phyloP scores from a whole-genome alignment of 2,888 invertebrate species.

The Watsonalla binaria region DNA sequence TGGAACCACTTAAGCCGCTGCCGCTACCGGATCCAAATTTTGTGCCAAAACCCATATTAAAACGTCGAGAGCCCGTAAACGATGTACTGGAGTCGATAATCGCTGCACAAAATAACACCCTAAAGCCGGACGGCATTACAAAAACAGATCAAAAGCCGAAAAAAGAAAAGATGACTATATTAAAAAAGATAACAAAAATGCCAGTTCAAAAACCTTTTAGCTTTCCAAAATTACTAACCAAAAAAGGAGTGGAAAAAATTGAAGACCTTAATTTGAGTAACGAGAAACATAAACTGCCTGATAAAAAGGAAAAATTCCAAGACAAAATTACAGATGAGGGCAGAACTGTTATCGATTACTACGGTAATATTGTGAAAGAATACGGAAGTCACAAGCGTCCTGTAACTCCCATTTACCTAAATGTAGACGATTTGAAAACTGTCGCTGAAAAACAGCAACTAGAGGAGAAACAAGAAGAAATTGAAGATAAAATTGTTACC shows the following conservation, averaged over 20 bases:
- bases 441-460: slow-evolving; percentile 74
- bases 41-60: slow-evolving; percentile 88
- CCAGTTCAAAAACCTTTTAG: slow-evolving; percentile 55
- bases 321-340: slow-evolving; percentile 80
- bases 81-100: slow-evolving; percentile 37
- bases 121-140: slow-evolving; percentile 29
- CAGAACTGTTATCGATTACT: slow-evolving; percentile 86
- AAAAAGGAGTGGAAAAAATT: slow-evolving; percentile 50
- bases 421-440: slow-evolving; percentile 80
- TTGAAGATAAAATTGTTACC: slow-evolving; percentile 30
- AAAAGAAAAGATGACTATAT: slow-evolving; percentile 57
- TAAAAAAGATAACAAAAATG: slow-evolving; percentile 67
- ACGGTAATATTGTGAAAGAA: slow-evolving; percentile 87
- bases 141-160: slow-evolving; percentile 37
- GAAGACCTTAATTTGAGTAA: slow-evolving; percentile 21
- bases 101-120: slow-evolving; percentile 13
- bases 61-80: slow-evolving; percentile 68
- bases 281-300: slow-evolving; percentile 24
- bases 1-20: slow-evolving; percentile 78
- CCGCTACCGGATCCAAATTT: slow-evolving; percentile 85
- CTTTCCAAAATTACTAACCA: slow-evolving; percentile 58
- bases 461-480: slow-evolving; percentile 40
- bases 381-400: slow-evolving; percentile 78
- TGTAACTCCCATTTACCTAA: slow-evolving; percentile 76
- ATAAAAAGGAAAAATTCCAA: slow-evolving; percentile 37